These are phyloP conservation scores for Sylvia atricapilla DNA, from an alignment of 2,113 vertebrate genomes.

Conservation along the genomic window DNA sequence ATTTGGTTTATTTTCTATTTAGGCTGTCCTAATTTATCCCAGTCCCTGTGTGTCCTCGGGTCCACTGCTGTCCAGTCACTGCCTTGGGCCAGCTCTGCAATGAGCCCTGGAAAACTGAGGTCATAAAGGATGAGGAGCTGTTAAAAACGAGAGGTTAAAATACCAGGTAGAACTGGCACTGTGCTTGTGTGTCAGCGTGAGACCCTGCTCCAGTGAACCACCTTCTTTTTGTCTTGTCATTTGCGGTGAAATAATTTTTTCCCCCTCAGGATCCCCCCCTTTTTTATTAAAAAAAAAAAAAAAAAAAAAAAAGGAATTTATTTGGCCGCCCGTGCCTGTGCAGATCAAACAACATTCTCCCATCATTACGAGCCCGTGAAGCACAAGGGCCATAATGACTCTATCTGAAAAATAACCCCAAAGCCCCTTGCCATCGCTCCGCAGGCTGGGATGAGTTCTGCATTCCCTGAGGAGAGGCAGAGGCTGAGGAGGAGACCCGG, in stretches of 20 bases:
- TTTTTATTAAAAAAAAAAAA: background rate
- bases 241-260: background rate
- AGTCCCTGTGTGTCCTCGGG: background rate
- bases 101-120: background rate
- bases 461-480: background rate
- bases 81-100: background rate
- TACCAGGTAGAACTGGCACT: background rate
- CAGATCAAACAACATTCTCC: constrained; percentile 28
- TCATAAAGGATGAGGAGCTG: background rate
- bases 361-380: constrained; percentile 19
- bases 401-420: constrained; percentile 40
- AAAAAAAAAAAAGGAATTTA: background rate
- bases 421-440: background rate
- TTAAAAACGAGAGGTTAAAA: background rate
- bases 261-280: background rate
- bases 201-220: background rate
- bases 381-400: background rate
- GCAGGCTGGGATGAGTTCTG: background rate
- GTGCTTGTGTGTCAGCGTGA: background rate
- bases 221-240: background rate
- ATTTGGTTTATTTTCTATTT: background rate
- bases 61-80: background rate
- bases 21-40: background rate
- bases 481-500: background rate
- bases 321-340: background rate